Conservation (phyloP, 2,797 vertebrate genomes). For the Morelia viridis region DNA sequence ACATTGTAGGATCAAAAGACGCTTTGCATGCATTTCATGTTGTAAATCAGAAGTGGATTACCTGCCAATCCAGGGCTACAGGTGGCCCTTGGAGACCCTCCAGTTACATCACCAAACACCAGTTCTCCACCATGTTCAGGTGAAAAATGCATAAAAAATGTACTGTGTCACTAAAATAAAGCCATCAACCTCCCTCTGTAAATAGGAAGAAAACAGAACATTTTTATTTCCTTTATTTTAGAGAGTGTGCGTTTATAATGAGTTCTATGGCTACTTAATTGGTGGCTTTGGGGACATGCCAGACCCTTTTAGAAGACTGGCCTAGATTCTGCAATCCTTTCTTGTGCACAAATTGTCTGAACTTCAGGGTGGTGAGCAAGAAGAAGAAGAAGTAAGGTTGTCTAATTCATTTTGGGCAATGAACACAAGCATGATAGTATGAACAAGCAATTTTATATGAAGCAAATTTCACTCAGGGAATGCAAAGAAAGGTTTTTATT, state of each 20-base stretch:
- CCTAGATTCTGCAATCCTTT: constrained; percentile 7
- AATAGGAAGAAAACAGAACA: neutral
- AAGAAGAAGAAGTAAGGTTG: neutral
- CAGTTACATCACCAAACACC: neutral
- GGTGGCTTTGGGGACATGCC: neutral
- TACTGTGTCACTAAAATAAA: neutral
- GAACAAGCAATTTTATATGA: constrained; percentile 25
- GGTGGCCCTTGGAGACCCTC: neutral
- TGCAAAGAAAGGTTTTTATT: constrained; percentile 15
- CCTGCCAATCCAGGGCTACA: neutral
- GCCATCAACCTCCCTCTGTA: neutral
- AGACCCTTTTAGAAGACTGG: neutral
- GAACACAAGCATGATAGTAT: constrained; percentile 16
- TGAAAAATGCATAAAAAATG: neutral
- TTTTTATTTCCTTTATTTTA: neutral
- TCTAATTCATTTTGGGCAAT: constrained; percentile 8
- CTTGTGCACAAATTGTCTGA: neutral
- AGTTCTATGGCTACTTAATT: neutral
- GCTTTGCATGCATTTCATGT: neutral
- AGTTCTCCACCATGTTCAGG: neutral
- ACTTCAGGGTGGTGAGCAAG: neutral
- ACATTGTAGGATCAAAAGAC: neutral
- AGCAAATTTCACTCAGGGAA: constrained; percentile 16
- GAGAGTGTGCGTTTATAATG: neutral
- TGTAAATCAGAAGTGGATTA: neutral